Base-by-base conservation (phyloP, 2,888 invertebrate species). In the Tinea semifulvella region DNA sequence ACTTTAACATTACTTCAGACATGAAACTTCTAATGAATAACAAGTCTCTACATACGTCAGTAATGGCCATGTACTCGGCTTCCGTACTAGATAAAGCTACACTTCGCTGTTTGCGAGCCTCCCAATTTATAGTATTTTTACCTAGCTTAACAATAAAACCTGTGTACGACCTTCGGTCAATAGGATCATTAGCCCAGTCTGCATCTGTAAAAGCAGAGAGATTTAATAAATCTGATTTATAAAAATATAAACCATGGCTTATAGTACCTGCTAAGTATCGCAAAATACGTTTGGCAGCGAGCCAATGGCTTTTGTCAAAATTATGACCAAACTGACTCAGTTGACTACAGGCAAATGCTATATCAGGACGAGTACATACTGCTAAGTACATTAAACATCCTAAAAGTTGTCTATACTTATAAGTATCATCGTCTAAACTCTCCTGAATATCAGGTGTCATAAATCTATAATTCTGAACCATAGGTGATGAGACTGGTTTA, bases 61-160 rank as follows among this genome's bases (percentile, higher is more conserved):
- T n/a, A n/a, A n/a, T n/a, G n/a, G n/a, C n/a, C n/a, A 52, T 48
- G n/a, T 50, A 48, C 26, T 52, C 50, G 0, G 49, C 48, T 42
- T 52, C 50, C 4, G 48, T 48, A 14, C 45, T 49, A 1, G 45
- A 48, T 2, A 49, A 31, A 11, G 49, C 49, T 3, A 51, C 47
- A 1, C 48, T 50, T 31, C 31, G 22, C 18, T 52, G 52, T 39
- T 52, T 52, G 1, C 47, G 28, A 31, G 48, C 49, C 40, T 50
- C 49, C 47, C 49, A 51, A 1, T 48, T 47, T 2, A 49, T 28
- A 5, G 42, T 7, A 1, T 43, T 46, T 1, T 26, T 43, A 13
- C 46, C 45, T 39, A 49, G 16, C 19, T 46, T 25, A 27, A 49
- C 45, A 7, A 47, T 42, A 16, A 43, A 49, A 13, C 46, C 49